Percentiles rank a stretch among this genome's conserved stretches.
Evolutionary conservation across 53 echinoderm and acorn worm species (phyloP).

Genomic region (Arbacia lixula): DNA sequence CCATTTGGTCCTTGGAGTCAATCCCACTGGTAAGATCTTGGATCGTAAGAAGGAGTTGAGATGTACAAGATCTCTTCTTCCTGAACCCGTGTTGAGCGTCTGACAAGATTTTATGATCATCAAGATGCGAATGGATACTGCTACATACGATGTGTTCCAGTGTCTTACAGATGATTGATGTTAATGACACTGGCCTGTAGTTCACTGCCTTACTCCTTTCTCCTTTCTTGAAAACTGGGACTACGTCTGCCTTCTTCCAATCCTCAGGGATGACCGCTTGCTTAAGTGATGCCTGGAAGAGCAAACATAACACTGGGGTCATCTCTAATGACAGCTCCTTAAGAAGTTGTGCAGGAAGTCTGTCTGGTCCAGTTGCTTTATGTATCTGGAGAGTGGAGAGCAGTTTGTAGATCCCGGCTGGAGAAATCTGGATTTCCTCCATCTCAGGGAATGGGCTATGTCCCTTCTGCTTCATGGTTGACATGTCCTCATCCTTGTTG

Average conservation of each 20-base stretch:
- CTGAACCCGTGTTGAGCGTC: background rate
- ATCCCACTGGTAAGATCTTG: background rate
- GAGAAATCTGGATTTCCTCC: background rate
- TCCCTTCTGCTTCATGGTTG: slow-evolving; percentile 5
- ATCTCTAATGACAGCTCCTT: slow-evolving; percentile 33
- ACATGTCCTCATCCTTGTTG: slow-evolving; percentile 19
- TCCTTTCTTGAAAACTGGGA: slow-evolving; percentile 57
- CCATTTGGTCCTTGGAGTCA: slow-evolving; percentile 1
- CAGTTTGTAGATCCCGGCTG: slow-evolving; percentile 33
- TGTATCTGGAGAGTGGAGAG: slow-evolving; percentile 13
- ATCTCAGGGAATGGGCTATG: slow-evolving; percentile 35
- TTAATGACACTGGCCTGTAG: slow-evolving; percentile 48
- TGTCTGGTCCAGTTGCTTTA: slow-evolving; percentile 37
- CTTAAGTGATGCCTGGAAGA: slow-evolving; percentile 36
- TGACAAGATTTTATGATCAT: slow-evolving; percentile 3
- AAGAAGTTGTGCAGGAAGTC: slow-evolving; percentile 33
- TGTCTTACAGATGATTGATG: slow-evolving; percentile 21
- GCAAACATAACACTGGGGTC: slow-evolving; percentile 9
- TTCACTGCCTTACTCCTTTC: slow-evolving; percentile 26
- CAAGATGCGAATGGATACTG: slow-evolving; percentile 8
- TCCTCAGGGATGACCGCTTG: slow-evolving; percentile 19
- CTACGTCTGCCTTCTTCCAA: slow-evolving; percentile 38
- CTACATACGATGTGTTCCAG: slow-evolving; percentile 40
- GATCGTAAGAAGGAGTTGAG: background rate
- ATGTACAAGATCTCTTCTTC: background rate